A percentile compares a stretch with the other conserved stretches of the same genome.
phyloP scores from a whole-genome alignment of 2,797 vertebrate species.

The Poeciliopsis turneri region DNA sequence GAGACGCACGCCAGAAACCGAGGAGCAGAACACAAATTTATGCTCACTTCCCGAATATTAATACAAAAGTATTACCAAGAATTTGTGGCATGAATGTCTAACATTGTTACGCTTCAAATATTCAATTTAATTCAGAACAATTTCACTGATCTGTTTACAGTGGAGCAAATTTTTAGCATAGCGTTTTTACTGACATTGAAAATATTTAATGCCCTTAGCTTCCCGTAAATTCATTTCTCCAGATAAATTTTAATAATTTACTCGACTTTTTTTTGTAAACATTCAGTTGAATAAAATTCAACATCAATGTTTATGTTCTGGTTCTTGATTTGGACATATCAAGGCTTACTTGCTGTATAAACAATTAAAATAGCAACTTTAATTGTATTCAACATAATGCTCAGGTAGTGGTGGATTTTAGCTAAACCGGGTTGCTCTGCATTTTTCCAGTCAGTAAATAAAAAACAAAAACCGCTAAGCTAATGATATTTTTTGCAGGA shows the following conservation, averaged over 20 bases:
- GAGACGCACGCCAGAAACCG: conserved; percentile 11
- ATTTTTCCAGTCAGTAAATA: neutral
- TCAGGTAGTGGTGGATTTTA: neutral
- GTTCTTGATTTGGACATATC: neutral
- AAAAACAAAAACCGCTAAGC: neutral
- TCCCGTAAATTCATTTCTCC: neutral
- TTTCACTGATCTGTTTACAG: neutral
- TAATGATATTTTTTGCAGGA: neutral
- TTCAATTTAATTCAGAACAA: neutral
- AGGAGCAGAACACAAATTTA: neutral
- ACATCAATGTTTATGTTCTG: too few species aligned
- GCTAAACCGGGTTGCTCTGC: neutral
- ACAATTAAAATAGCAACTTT: neutral
- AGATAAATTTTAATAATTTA: neutral
- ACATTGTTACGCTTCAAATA: neutral
- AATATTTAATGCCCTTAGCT: neutral
- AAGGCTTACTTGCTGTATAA: neutral
- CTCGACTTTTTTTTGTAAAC: neutral
- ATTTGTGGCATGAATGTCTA: neutral
- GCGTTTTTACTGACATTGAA: neutral
- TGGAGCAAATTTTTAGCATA: neutral
- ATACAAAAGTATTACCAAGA: neutral
- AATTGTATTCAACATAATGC: too few species aligned
- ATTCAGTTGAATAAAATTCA: too few species aligned
- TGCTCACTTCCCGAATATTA: neutral